phyloP scores from a whole-genome alignment of 2,797 vertebrate species.

The Arnoldichthys spilopterus region DNA sequence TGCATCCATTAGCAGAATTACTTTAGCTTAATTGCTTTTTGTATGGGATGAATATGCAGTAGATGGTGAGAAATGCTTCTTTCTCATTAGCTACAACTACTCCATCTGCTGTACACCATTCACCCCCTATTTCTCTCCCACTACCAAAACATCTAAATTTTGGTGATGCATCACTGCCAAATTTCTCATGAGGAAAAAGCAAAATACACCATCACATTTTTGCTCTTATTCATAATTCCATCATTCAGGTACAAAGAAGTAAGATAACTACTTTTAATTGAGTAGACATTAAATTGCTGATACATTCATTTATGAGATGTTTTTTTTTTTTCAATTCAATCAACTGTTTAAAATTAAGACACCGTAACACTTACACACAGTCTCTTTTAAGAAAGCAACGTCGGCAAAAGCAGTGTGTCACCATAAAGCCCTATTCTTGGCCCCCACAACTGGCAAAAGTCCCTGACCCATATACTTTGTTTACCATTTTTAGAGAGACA shows the following conservation, averaged over 20 bases:
- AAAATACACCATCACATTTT: conserved; percentile 33
- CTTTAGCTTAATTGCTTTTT: conserved; percentile 65
- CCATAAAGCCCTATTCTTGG: background rate
- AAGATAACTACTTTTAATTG: conserved; percentile 6
- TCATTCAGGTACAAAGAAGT: conserved; percentile 10
- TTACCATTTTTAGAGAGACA: conserved; percentile 22
- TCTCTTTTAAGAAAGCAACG: background rate
- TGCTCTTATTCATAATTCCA: background rate
- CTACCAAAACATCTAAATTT: conserved; percentile 51
- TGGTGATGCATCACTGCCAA: conserved; percentile 42
- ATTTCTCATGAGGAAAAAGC: conserved; percentile 37
- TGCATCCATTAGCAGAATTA: conserved; percentile 66
- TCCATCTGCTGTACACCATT: conserved; percentile 59
- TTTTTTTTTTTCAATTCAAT: conserved; percentile 1
- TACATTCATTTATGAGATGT: conserved; percentile 18
- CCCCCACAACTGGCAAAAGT: background rate
- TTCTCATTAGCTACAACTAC: conserved; percentile 61
- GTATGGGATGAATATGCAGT: conserved; percentile 61
- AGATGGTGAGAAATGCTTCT: conserved; percentile 58
- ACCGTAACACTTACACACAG: background rate
- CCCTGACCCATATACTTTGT: background rate
- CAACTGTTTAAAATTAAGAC: background rate
- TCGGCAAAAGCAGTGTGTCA: background rate
- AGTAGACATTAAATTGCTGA: background rate
- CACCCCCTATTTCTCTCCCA: conserved; percentile 33